Conservation (phyloP, 1,140 invertebrate genomes). For the Bombus confusus region DNA sequence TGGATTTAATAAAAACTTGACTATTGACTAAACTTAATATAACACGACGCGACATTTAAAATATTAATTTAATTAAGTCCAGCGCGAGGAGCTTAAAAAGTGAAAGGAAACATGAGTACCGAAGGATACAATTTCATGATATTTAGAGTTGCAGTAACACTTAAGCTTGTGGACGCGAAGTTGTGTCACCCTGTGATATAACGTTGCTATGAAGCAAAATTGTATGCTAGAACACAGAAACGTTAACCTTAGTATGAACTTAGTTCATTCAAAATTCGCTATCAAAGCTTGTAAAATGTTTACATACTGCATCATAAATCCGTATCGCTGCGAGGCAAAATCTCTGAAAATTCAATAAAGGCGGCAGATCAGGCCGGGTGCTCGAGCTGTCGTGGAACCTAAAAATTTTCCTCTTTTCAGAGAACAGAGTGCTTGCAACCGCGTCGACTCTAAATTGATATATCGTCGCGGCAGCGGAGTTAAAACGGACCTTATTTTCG, state of each 20-base stretch:
- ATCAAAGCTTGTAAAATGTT: constrained; percentile 14
- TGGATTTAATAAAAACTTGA: constrained; percentile 21
- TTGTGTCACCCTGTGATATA: constrained; percentile 2
- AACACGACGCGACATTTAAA: neutral
- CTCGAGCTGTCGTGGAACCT: no score
- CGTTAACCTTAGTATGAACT: constrained; percentile 23
- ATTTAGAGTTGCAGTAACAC: neutral
- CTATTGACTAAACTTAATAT: no score
- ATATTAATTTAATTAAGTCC: neutral
- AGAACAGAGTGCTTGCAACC: neutral
- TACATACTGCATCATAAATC: neutral
- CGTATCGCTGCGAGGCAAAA: neutral
- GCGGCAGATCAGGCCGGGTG: neutral
- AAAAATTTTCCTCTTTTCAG: neutral
- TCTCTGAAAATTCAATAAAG: neutral
- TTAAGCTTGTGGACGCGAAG: neutral
- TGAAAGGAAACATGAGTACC: neutral
- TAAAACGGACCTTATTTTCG: neutral
- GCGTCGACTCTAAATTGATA: neutral
- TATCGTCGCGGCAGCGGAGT: neutral
- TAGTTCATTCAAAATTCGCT: constrained; percentile 26
- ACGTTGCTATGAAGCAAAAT: neutral
- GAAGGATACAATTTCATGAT: neutral
- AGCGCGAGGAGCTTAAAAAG: neutral
- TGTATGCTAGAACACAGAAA: neutral